A percentile compares a stretch with the other conserved stretches of the same genome.
Conservation (phyloP, 2,888 invertebrate species). For the Syritta pipiens region DNA sequence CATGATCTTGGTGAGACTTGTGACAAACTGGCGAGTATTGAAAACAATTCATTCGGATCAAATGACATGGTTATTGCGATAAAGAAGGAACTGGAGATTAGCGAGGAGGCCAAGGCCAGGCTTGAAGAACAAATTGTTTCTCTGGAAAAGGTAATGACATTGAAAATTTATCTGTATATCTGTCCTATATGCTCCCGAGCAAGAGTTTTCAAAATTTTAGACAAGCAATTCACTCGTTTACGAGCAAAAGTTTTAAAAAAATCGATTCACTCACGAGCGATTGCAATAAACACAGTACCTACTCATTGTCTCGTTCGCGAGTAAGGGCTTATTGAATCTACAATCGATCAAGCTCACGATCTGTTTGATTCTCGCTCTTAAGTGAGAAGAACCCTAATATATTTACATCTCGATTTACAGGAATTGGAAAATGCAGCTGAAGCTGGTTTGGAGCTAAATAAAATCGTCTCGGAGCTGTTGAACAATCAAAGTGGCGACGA, state of each 20-base stretch:
- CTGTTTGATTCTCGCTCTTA: too few species aligned
- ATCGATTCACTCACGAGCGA: too few species aligned
- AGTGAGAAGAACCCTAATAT: neutral
- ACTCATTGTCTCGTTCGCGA: too few species aligned
- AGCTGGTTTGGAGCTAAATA: conserved; percentile 87
- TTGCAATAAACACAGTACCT: too few species aligned
- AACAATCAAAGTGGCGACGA: conserved; percentile 85
- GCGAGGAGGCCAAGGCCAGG: conserved; percentile 79
- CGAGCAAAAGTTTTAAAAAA: too few species aligned
- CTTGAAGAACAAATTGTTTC: conserved; percentile 85
- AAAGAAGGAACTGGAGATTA: conserved; percentile 83
- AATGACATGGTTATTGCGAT: conserved; percentile 86
- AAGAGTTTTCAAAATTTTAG: too few species aligned
- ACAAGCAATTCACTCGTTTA: too few species aligned
- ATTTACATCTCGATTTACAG: conserved; percentile 71
- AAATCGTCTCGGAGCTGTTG: conserved; percentile 84
- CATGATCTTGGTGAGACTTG: conserved; percentile 83
- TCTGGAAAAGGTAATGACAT: conserved; percentile 84
- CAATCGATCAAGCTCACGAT: too few species aligned
- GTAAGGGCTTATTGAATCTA: too few species aligned
- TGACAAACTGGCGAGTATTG: conserved; percentile 83
- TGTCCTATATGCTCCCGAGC: too few species aligned
- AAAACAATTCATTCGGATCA: conserved; percentile 86
- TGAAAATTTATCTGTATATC: neutral
- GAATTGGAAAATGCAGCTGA: conserved; percentile 90